Percentiles rank a stretch among this genome's conserved stretches.
Conservation (phyloP, 2,797 vertebrate genomes). For the Aldrovandia affinis region DNA sequence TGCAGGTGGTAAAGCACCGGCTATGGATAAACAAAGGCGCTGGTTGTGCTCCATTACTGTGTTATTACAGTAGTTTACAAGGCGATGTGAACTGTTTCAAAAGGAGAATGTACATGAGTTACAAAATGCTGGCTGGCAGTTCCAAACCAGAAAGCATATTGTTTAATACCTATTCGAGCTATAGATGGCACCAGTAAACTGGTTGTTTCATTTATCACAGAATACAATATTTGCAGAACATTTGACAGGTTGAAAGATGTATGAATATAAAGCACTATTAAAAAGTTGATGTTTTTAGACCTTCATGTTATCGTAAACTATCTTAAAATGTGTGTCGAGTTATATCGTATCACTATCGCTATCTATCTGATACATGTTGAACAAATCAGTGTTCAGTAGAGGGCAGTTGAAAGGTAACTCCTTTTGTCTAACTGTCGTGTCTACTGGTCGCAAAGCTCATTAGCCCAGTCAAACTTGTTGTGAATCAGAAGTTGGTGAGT, state of each 20-base stretch:
- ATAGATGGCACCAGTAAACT: too few relatives aligned
- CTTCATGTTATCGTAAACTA: too few relatives aligned
- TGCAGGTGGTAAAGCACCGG: neutral
- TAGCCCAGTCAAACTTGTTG: too few relatives aligned
- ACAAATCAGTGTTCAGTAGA: constrained; percentile 18
- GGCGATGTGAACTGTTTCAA: neutral
- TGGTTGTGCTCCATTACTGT: neutral
- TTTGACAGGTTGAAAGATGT: neutral
- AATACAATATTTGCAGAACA: too few relatives aligned
- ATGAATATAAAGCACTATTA: neutral
- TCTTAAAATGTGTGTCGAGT: too few relatives aligned
- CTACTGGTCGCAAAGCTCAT: too few relatives aligned
- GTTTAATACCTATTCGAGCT: neutral
- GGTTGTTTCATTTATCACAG: too few relatives aligned
- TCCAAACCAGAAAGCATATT: neutral
- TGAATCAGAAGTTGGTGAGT: neutral
- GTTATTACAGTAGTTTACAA: constrained; percentile 7
- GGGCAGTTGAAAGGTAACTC: too few relatives aligned
- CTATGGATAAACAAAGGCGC: neutral
- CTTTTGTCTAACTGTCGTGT: too few relatives aligned
- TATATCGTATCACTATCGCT: too few relatives aligned
- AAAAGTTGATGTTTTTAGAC: neutral
- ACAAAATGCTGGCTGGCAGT: neutral
- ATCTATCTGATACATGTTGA: too few relatives aligned
- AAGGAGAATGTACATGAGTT: neutral